Evolutionary conservation across 2,888 invertebrate genomes (phyloP), one percentile per base, ranked within the genome.

Genomic region (Drosophila parthenogenetica): DNA sequence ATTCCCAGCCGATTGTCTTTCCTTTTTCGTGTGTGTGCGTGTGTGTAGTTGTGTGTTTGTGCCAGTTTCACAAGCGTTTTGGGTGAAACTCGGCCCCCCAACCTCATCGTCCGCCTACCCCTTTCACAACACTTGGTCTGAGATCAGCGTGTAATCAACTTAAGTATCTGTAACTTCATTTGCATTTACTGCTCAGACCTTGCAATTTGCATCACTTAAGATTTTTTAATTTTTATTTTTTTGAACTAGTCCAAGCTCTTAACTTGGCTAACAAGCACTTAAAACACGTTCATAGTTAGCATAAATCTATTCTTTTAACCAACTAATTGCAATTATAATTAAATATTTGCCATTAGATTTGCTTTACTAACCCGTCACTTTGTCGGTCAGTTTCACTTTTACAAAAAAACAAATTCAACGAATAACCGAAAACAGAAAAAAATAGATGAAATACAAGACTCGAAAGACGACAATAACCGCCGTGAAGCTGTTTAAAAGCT

Each of bases 371-470:
- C 59, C 32, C 35, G 40, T 29, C 25, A 35, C 42, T 37, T 32
- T 42, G 61, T 69, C 64, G 76, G 73, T 63, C 83, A 82, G 83
- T 80, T 80, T 80, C 83, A 80, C 80, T 80, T 80, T 79, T 79
- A 42, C 73, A 60, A 66, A 29, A 63, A 13, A 16, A 22, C 39
- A 14, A 29, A 29, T 8, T 8, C 29, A 29, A 29, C 29, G 29
- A 29, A 29, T 8, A 29, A 7, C 29, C 29, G 29, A 29, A 29
- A 46, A 69, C 51, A 53, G 48, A 37, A 42, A 57, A 22, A 37
- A 19, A 55, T 57, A 35, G 35, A 35, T 16, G 29, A 49, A 54
- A 39, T 61, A 32, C 62, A 25, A 55, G 32, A 40, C 7, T 67
- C 37, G 42, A 53, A 43, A 35, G 45, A 40, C 40, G 35, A 46